Base-by-base conservation (phyloP, 1,140 invertebrate species). In the Stratiolaelaps scimitus region DNA sequence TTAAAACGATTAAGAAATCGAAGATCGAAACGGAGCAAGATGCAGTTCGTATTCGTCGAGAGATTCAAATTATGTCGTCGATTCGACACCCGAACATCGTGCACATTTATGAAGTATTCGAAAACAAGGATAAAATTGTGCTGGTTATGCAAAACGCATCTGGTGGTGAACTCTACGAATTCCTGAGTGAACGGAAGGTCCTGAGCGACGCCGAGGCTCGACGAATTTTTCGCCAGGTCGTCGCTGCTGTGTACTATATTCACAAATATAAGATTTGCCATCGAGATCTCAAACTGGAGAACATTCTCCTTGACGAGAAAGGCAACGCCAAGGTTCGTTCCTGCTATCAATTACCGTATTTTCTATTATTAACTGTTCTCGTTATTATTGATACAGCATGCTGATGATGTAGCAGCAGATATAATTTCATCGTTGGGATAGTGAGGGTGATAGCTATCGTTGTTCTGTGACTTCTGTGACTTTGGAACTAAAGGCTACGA, bases 61-160 rank as follows among this genome's bases (percentile, higher is more conserved):
- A 98, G 78, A 96, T 98, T 74, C 90, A 96, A 76, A 98, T 98
- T 72, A 97, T 98, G 93, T 92, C 91, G 65, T 93, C 89, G 60
- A 89, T 98, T 19, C 85, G 89, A 72, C 95, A 98, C 83, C 93
- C 92, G 6, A 93, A 98, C 75, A 98, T 98, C 74, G 93, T 97
- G 77, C 92, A 96, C 76, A 96, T 98, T 75, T 92, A 93, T 78
- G 93, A 97, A 89, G 93, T 98, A 69, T 97, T 97, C 80, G 93
- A 98, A 80, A 97, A 96, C 79, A 85, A 88, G 71, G 92, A 97
- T 76, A 95, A 96, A 80, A 98, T 98, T 83, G 93, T 98, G 67
- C 80, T 98, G 56, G 94, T 98, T 7, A 98, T 98, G 94, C 95
- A 99, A 78, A 98, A 96, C 76, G 95, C 94, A 56, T 88, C 88